Base-by-base conservation (phyloP, 2,113 vertebrate species). In the Columba livia region DNA sequence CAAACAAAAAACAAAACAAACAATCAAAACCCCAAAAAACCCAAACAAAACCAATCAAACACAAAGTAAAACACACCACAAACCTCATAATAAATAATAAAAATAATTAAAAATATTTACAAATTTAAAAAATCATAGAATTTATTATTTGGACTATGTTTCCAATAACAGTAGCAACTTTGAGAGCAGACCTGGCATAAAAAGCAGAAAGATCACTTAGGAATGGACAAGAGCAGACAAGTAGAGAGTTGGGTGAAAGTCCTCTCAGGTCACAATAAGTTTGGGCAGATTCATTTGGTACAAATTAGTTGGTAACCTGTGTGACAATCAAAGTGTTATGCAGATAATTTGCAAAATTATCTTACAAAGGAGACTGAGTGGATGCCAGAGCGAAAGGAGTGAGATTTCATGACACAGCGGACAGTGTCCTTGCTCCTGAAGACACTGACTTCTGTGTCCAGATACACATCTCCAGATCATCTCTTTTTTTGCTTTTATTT, bases 401-500 rank as follows among this genome's bases (percentile, higher is more conserved):
- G 36, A 58, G 25, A 77, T 50, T 85, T 75, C 44, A 57, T 58
- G 54, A 13, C 44, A 50, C 34, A 40, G 19, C 13, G 24, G 7
- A n/a, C 28, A 44, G 19, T 12, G 10, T 47, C 31, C 16, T 54
- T 12, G 61, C 15, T 36, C 34, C 20, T 67, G 23, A 53, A 62
- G 31, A 25, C 5, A 10, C 20, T 25, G 31, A 24, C 16, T 53
- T 78, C 32, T 44, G 4, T 31, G 38, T 51, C 26, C 16, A 51
- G 36, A 12, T 26, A 28, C 6, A 23, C 1, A 13, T 32, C 16
- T 56, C 6, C 34, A 25, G 31, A 70, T 67, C 64, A 60, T 70
- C 79, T 82, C 23, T 65, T 21, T 47, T 73, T 84, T 67, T 70
- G 65, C n/a, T 92, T 93, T 90, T 85, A 40, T 93, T 93, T 88